A percentile compares a stretch with the other conserved stretches of the same genome.
These are phyloP conservation scores for Meloidogyne hapla DNA, from an alignment of 1,140 invertebrate species.

Conservation along the genomic window DNA sequence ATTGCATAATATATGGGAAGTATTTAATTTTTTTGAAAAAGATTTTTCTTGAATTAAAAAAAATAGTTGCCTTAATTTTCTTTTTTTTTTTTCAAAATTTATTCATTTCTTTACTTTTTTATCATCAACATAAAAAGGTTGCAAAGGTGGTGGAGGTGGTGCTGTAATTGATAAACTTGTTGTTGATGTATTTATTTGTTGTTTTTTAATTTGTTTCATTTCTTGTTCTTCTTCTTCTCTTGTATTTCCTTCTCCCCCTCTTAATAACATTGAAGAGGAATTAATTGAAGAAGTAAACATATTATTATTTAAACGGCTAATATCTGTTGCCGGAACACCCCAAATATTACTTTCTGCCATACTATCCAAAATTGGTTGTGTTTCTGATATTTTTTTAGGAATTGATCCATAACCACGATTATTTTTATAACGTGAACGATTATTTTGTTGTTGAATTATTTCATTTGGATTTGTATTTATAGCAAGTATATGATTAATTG, in stretches of 20 bases:
- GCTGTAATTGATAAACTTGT: not conserved
- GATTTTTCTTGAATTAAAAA: too few species aligned
- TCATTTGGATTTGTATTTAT: not conserved
- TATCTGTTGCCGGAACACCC: conserved; percentile 41
- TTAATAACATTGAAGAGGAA: not conserved
- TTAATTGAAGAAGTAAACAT: not conserved
- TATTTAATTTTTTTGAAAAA: too few species aligned
- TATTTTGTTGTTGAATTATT: not conserved
- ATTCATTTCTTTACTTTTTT: not conserved
- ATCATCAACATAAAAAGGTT: conserved; percentile 3
- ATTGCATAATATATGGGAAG: too few species aligned
- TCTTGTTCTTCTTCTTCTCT: not conserved
- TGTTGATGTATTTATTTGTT: not conserved
- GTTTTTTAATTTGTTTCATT: not conserved
- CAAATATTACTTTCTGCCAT: conserved; percentile 36
- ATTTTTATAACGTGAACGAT: conserved; percentile 4
- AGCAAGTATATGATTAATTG: conserved; percentile 39
- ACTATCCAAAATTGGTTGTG: conserved; percentile 17
- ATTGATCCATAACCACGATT: conserved; percentile 4
- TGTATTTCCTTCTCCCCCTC: conserved; percentile 11
- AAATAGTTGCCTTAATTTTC: not conserved
- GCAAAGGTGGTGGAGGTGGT: conserved; percentile 1
- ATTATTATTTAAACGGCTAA: conserved; percentile 14
- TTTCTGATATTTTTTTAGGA: not conserved
- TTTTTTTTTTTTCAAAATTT: not conserved